Percentiles rank a stretch among this genome's conserved stretches.
phyloP scores from a whole-genome alignment of 2,888 invertebrate genomes.

The Hipparchia sbordonii region DNA sequence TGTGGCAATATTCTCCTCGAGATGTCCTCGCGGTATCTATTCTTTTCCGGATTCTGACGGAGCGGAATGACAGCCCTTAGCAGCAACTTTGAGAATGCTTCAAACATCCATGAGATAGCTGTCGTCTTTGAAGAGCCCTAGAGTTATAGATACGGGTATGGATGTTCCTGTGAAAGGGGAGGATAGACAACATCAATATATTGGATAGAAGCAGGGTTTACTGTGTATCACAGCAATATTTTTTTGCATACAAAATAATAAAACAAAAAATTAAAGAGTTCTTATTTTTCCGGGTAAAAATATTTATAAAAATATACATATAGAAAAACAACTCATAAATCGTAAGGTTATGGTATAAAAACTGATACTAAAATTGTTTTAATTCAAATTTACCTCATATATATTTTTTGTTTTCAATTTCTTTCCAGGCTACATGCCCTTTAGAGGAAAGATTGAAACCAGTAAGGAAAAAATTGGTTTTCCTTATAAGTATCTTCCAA shows the following conservation, averaged over 20 bases:
- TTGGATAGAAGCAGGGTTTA: no score
- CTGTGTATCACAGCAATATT: no score
- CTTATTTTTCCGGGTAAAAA: background rate
- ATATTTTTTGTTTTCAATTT: background rate
- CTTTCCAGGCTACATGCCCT: background rate
- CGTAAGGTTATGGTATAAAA: no score
- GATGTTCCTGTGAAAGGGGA: slow-evolving; percentile 7
- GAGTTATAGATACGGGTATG: slow-evolving; percentile 41
- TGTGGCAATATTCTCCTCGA: slow-evolving; percentile 14
- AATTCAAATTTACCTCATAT: background rate
- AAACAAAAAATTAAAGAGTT: background rate
- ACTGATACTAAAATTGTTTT: background rate
- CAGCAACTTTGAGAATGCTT: slow-evolving; percentile 59
- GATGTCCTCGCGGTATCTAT: slow-evolving; percentile 17
- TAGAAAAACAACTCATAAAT: no score
- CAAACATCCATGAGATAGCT: slow-evolving; percentile 56
- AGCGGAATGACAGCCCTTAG: slow-evolving; percentile 61
- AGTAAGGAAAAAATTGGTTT: background rate
- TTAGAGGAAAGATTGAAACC: background rate
- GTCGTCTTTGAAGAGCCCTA: slow-evolving; percentile 56
- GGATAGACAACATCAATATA: background rate
- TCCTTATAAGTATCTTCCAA: background rate
- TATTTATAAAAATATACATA: no score
- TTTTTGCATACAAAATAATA: background rate
- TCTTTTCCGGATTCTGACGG: slow-evolving; percentile 54